Conservation (phyloP, 2,113 vertebrate species). For the Percina caprodes region DNA sequence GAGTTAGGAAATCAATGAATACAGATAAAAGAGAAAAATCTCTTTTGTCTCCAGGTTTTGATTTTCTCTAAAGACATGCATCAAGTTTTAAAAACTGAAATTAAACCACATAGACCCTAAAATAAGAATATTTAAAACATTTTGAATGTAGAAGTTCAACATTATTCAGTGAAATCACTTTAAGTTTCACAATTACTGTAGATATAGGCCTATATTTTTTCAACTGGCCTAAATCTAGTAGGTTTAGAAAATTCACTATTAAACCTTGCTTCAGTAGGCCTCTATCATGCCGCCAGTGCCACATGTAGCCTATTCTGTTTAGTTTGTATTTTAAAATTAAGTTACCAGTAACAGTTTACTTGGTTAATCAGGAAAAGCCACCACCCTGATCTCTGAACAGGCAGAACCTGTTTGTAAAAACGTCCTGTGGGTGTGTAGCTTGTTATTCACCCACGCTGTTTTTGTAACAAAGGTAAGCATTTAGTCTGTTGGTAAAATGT, state of each 20-base stretch:
- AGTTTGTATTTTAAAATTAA: neutral
- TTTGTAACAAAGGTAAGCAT: conserved; percentile 36
- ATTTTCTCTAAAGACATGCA: neutral
- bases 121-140: neutral
- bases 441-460: conserved; percentile 33
- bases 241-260: too few relatives aligned
- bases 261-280: too few relatives aligned
- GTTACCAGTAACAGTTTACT: neutral
- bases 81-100: neutral
- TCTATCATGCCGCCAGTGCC: too few relatives aligned
- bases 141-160: neutral
- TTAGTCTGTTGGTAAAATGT: conserved; percentile 24
- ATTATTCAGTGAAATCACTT: neutral
- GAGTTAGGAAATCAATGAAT: neutral
- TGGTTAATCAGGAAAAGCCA: neutral
- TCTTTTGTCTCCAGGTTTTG: neutral
- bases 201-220: neutral
- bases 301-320: neutral
- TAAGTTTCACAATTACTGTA: neutral
- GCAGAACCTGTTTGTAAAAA: conserved; percentile 55
- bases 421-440: conserved; percentile 8
- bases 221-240: too few relatives aligned
- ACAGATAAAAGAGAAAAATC: neutral
- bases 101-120: too few relatives aligned
- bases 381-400: conserved; percentile 14